phyloP scores from a whole-genome alignment of 2,888 invertebrate species.

The Stenichneumon culpator region DNA sequence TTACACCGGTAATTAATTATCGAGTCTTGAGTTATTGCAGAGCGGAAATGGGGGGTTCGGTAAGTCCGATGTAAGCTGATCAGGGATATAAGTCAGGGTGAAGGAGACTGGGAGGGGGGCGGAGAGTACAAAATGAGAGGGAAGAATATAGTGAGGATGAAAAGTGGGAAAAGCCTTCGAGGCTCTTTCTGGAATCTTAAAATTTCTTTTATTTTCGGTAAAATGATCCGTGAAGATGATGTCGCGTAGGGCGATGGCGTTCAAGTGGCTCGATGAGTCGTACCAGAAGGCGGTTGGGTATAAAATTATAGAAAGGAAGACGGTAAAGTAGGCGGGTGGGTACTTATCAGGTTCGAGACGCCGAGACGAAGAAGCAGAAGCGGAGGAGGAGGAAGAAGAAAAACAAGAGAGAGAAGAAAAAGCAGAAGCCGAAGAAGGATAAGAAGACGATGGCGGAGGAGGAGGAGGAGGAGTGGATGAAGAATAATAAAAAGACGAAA shows the following conservation, averaged over 20 bases:
- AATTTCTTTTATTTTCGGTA: conserved; percentile 15
- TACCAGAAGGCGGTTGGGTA: neutral
- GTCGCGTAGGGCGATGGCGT: neutral
- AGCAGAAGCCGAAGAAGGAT: too few species aligned
- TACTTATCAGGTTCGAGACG: conserved; percentile 51
- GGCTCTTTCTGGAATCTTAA: neutral
- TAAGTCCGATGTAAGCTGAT: conserved; percentile 25
- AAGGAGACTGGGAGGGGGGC: neutral
- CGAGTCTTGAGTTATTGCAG: conserved; percentile 6
- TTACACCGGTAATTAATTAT: conserved; percentile 39
- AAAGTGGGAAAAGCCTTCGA: neutral
- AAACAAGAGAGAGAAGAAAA: conserved; percentile 36
- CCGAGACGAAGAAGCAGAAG: conserved; percentile 45
- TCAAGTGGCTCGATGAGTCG: neutral
- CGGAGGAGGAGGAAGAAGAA: neutral
- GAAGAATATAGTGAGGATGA: neutral
- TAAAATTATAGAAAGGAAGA: conserved; percentile 23
- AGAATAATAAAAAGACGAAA: too few species aligned
- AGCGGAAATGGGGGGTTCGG: neutral
- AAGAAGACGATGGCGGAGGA: too few species aligned
- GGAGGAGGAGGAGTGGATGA: too few species aligned
- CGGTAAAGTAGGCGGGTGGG: conserved; percentile 54
- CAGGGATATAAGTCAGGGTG: neutral
- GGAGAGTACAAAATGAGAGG: neutral
- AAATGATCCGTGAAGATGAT: conserved; percentile 5